Percentiles rank a stretch among this genome's conserved stretches.
Conservation (phyloP, 2,888 invertebrate species). For the Gibbula magus region DNA sequence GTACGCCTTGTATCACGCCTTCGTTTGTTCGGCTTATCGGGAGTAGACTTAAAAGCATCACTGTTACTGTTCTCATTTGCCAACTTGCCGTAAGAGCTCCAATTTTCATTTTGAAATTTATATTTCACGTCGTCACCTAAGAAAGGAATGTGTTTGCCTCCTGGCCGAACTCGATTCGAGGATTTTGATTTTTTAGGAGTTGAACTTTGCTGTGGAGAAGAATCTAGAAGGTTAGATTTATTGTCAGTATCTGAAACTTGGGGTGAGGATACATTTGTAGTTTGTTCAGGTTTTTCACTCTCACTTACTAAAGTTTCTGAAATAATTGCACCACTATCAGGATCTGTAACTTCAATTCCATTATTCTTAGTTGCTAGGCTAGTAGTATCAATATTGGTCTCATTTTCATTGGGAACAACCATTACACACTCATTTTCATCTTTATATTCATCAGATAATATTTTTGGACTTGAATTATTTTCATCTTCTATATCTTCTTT, state of each 20-base stretch:
- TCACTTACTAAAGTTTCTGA: neutral
- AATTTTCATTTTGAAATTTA: slow-evolving; percentile 43
- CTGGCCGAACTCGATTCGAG: neutral
- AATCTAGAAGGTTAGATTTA: no score
- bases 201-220: neutral
- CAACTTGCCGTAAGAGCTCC: slow-evolving; percentile 38
- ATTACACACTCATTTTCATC: neutral
- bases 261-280: no score
- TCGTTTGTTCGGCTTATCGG: neutral
- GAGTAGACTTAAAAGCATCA: neutral
- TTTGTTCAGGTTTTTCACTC: neutral
- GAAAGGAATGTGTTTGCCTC: slow-evolving; percentile 32
- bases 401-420: no score
- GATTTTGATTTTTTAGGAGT: neutral
- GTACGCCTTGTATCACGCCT: neutral
- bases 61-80: neutral
- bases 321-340: neutral
- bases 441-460: no score
- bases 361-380: no score
- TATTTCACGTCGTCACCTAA: slow-evolving; percentile 41
- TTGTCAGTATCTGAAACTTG: no score
- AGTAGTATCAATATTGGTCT: no score
- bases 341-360: neutral
- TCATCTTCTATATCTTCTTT: no score
- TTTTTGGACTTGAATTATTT: no score